Conservation (phyloP, 2,797 vertebrate species). For the Catharus ustulatus region DNA sequence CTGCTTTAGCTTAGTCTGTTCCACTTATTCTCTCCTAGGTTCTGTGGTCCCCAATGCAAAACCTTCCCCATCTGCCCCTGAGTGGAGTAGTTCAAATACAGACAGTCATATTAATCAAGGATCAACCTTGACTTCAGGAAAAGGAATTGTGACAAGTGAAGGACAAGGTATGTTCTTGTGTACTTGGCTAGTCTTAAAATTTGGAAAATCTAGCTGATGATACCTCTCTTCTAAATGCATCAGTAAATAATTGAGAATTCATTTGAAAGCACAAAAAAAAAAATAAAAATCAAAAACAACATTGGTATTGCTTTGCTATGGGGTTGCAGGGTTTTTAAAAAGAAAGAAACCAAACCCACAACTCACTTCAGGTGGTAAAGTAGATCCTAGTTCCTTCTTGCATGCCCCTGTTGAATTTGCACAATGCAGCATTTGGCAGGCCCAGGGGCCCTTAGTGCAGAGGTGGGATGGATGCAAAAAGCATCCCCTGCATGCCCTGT, state of each 20-base stretch:
- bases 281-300: too few relatives aligned
- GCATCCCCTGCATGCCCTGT: not conserved
- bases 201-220: not conserved
- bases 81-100: constrained; percentile 73
- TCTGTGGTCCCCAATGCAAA: constrained; percentile 56
- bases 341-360: not conserved
- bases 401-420: not conserved
- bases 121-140: constrained; percentile 42
- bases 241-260: not conserved
- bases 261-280: not conserved
- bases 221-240: not conserved
- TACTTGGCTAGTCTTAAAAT: not conserved
- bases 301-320: not conserved
- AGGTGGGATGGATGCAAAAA: not conserved
- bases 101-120: constrained; percentile 66
- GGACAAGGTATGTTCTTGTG: constrained; percentile 65
- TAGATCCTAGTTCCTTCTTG: not conserved
- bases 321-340: not conserved
- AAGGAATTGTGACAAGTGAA: constrained; percentile 40
- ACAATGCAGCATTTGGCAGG: not conserved
- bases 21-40: constrained; percentile 30
- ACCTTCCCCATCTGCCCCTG: constrained; percentile 42
- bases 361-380: fast-evolving
- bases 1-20: not conserved
- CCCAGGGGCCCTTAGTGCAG: not conserved